Evolutionary conservation across 2,797 vertebrate genomes (phyloP).

Genomic region (Tinamus major): DNA sequence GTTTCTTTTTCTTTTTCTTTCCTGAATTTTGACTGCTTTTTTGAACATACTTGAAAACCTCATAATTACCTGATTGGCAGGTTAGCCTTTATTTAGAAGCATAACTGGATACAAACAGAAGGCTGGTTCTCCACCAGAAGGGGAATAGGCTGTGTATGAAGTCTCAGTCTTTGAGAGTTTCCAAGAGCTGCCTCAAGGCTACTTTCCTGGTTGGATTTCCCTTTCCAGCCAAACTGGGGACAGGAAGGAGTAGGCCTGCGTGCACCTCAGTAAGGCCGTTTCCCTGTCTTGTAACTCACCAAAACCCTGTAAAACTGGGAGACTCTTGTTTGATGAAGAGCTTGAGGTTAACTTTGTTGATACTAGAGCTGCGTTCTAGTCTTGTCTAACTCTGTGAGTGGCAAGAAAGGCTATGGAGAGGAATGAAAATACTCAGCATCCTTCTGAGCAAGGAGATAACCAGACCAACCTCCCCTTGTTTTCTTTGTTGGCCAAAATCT

Average conservation of each 20-base stretch:
- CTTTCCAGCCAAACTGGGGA: not conserved
- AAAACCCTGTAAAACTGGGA: not conserved
- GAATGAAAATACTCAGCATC: not conserved
- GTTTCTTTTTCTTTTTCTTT: not conserved
- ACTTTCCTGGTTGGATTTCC: rapidly evolving
- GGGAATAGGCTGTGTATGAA: not conserved
- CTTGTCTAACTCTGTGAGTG: not conserved
- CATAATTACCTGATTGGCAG: not conserved
- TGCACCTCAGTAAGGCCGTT: not conserved
- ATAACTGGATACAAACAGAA: not conserved
- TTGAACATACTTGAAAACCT: not conserved
- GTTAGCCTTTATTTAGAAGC: not conserved
- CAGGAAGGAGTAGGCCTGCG: not conserved
- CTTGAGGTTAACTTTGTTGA: not conserved
- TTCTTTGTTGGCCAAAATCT: not conserved
- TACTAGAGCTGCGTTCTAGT: too few species aligned
- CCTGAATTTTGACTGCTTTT: not conserved
- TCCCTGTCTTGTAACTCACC: not conserved
- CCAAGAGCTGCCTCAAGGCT: not conserved
- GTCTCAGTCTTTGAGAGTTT: not conserved
- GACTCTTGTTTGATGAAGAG: not conserved
- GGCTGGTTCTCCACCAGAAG: not conserved
- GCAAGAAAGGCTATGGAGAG: not conserved
- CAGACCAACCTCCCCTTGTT: not conserved
- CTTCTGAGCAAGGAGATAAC: not conserved